Conservation (phyloP, 2,113 vertebrate species). For the Callionymus lyra region DNA sequence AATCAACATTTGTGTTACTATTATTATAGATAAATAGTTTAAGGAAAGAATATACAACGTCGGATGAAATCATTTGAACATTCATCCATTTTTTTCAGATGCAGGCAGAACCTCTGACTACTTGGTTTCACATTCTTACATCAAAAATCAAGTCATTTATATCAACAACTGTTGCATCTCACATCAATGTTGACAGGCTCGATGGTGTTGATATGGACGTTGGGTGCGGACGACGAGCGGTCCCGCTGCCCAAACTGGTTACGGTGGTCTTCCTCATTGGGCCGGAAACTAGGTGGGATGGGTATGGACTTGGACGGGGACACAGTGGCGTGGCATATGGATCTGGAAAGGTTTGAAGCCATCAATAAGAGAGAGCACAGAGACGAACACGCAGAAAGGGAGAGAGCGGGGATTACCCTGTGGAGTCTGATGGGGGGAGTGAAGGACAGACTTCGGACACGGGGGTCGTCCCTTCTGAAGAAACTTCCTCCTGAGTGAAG, state of each 20-base stretch:
- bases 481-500: constrained; percentile 84
- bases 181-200: constrained; percentile 98
- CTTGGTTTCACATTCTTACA: too few species aligned
- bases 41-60: too few species aligned
- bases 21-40: too few species aligned
- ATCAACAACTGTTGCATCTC: constrained; percentile 42
- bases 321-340: constrained; percentile 78
- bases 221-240: constrained; percentile 93
- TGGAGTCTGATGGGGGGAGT: constrained; percentile 79
- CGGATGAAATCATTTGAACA: too few species aligned
- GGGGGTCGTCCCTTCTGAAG: constrained; percentile 81
- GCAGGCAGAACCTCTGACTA: too few species aligned
- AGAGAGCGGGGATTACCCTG: constrained; percentile 70
- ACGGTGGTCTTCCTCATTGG: constrained; percentile 92
- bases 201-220: constrained; percentile 98
- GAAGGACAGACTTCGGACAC: constrained; percentile 77
- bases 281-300: constrained; percentile 91
- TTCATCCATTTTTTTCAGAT: too few species aligned
- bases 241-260: constrained; percentile 98
- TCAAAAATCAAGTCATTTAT: too few species aligned
- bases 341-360: constrained; percentile 54
- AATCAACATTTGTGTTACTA: too few species aligned
- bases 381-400: background rate
- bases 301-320: constrained; percentile 99
- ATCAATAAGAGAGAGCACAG: background rate